These are phyloP conservation scores for Myotis brandtii DNA, from an alignment of 2,113 vertebrate genomes.

Conservation along the genomic window DNA sequence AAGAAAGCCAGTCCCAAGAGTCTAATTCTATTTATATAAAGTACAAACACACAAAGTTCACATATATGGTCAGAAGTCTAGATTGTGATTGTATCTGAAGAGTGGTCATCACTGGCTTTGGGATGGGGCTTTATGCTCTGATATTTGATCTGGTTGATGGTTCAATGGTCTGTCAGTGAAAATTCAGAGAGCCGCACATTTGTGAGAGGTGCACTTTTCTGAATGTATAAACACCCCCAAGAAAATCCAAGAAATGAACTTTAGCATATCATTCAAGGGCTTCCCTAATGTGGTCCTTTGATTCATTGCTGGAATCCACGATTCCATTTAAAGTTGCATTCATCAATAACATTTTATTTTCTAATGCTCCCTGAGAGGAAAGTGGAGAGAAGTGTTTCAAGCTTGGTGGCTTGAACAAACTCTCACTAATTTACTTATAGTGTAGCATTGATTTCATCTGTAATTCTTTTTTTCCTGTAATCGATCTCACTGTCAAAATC, in stretches of 20 bases:
- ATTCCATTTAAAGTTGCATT: slow-evolving; percentile 29
- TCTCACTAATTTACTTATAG: slow-evolving; percentile 69
- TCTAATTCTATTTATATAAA: neutral
- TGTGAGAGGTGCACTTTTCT: neutral
- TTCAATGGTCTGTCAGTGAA: neutral
- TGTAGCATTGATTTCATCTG: slow-evolving; percentile 74
- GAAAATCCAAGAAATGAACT: neutral
- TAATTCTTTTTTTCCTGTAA: slow-evolving; percentile 57
- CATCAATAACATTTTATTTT: slow-evolving; percentile 44
- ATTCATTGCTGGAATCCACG: neutral
- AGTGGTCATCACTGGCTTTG: neutral
- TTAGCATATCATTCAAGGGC: neutral
- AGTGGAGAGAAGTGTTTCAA: slow-evolving; percentile 11
- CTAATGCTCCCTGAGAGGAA: slow-evolving; percentile 31
- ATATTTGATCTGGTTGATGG: neutral
- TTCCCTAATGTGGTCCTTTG: neutral
- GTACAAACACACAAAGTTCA: neutral
- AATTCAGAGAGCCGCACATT: neutral
- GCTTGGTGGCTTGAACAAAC: slow-evolving; percentile 56
- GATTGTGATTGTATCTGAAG: neutral
- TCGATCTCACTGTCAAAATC: slow-evolving; percentile 70
- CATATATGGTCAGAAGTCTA: neutral
- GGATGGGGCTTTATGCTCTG: neutral
- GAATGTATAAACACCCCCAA: neutral
- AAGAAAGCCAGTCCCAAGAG: neutral